A percentile compares a stretch with the other conserved stretches of the same genome.
phyloP scores from a whole-genome alignment of 2,888 invertebrate genomes.

The Tillus elongatus region DNA sequence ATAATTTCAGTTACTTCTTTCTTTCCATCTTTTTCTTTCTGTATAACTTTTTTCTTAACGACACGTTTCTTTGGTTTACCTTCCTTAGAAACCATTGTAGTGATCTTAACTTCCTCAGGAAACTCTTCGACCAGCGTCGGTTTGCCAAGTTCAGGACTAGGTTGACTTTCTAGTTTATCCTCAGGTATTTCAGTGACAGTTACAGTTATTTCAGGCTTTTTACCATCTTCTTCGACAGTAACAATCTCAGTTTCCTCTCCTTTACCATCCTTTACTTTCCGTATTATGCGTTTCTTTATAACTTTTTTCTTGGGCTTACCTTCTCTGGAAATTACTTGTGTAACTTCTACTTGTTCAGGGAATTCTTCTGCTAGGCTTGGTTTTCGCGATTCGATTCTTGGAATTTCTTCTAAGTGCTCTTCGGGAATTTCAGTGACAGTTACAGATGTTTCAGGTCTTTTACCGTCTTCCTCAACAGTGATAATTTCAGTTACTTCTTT shows the following conservation, averaged over 20 bases:
- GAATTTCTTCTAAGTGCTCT: conserved; percentile 29
- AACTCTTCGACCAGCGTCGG: conserved; percentile 25
- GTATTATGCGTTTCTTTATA: conserved; percentile 34
- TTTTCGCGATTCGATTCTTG: conserved; percentile 26
- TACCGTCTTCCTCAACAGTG: conserved; percentile 33
- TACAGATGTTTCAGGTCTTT: conserved; percentile 33
- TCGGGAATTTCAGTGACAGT: conserved; percentile 29
- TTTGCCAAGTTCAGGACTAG: too few relatives aligned
- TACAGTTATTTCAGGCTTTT: conserved; percentile 28
- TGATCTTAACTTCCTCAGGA: conserved; percentile 25
- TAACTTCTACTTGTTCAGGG: conserved; percentile 21
- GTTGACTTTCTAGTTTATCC: too few relatives aligned
- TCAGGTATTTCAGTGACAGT: conserved; percentile 25
- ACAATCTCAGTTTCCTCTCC: conserved; percentile 31
- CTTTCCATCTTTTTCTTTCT: conserved; percentile 35
- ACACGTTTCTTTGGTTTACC: conserved; percentile 25
- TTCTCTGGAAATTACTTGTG: conserved; percentile 22
- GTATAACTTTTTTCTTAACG: conserved; percentile 39
- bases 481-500: conserved; percentile 24
- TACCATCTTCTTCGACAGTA: conserved; percentile 28
- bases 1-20: conserved; percentile 35
- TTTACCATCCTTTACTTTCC: conserved; percentile 33
- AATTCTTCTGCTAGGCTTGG: too few relatives aligned
- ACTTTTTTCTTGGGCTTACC: conserved; percentile 27
- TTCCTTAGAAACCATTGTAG: conserved; percentile 16